Evolutionary conservation across 2,113 vertebrate species (phyloP).

Genomic region (Takifugu flavidus): DNA sequence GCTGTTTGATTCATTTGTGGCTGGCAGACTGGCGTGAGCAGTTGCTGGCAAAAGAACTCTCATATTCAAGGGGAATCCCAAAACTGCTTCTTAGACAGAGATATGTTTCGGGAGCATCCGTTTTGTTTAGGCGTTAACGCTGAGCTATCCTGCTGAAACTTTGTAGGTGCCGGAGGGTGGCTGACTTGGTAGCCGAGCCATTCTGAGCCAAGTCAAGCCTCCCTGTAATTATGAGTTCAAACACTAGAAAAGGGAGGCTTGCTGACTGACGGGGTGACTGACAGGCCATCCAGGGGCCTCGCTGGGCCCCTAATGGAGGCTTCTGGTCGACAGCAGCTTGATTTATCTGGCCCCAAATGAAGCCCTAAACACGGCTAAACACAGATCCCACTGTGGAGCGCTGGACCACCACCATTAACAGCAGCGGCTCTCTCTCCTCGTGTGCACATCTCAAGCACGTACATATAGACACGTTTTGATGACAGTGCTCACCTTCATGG

Average conservation of each 20-base stretch:
- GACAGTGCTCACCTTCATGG: slow-evolving; percentile 4
- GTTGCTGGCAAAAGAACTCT: slow-evolving; percentile 12
- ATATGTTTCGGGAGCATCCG: slow-evolving; percentile 44
- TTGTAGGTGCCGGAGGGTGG: slow-evolving; percentile 3
- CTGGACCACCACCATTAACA: slow-evolving; percentile 64
- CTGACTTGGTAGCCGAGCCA: slow-evolving; percentile 5
- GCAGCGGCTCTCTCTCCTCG: slow-evolving; percentile 29
- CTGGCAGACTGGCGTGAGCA: not conserved
- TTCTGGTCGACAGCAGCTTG: slow-evolving; percentile 71
- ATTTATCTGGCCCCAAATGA: slow-evolving; percentile 77
- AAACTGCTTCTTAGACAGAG: slow-evolving; percentile 19
- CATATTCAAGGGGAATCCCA: slow-evolving; percentile 12
- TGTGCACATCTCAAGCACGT: slow-evolving; percentile 16
- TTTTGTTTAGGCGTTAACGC: slow-evolving; percentile 59
- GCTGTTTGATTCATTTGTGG: slow-evolving; percentile 53
- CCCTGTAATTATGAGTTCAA: slow-evolving; percentile 80
- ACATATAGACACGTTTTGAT: slow-evolving; percentile 18
- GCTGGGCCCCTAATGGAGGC: slow-evolving; percentile 75
- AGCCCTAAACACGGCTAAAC: slow-evolving; percentile 73
- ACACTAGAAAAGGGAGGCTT: slow-evolving; percentile 57
- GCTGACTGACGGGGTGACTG: slow-evolving; percentile 72
- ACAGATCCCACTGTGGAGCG: slow-evolving; percentile 73
- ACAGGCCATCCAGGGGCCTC: slow-evolving; percentile 63
- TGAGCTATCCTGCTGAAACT: slow-evolving; percentile 26
- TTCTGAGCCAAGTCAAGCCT: slow-evolving; percentile 44